These are phyloP conservation scores for Cheilosia grossa DNA, from an alignment of 2,888 invertebrate species.

Conservation along the genomic window DNA sequence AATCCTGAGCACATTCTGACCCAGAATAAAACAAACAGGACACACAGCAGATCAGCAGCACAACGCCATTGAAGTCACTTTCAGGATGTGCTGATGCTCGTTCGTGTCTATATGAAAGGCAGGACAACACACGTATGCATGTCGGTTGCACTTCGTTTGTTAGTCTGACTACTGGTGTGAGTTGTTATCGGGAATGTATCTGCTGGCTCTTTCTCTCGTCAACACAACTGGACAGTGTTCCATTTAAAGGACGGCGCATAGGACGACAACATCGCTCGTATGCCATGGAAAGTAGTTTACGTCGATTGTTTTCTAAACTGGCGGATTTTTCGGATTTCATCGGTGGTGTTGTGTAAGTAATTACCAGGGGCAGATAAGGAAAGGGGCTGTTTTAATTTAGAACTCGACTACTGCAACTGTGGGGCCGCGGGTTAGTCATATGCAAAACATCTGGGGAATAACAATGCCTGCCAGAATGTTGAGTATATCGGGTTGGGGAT, in stretches of 20 bases:
- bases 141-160: constrained; percentile 22
- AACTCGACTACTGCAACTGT: too few relatives aligned
- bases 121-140: constrained; percentile 25
- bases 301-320: constrained; percentile 18
- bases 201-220: not conserved
- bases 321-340: constrained; percentile 6
- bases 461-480: too few relatives aligned
- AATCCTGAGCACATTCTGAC: constrained; percentile 40
- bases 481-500: too few relatives aligned
- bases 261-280: not conserved
- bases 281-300: constrained; percentile 13
- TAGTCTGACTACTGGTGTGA: constrained; percentile 1
- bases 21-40: constrained; percentile 51
- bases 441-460: too few relatives aligned
- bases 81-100: constrained; percentile 37
- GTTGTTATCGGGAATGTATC: constrained; percentile 19
- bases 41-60: not conserved
- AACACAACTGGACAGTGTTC: not conserved
- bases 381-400: not conserved
- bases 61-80: constrained; percentile 43
- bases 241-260: not conserved
- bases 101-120: constrained; percentile 17
- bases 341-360: constrained; percentile 7
- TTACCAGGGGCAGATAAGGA: not conserved
- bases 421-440: too few relatives aligned